Evolutionary conservation across 2,797 vertebrate species (phyloP).

Genomic region (Phoeniculus purpureus): DNA sequence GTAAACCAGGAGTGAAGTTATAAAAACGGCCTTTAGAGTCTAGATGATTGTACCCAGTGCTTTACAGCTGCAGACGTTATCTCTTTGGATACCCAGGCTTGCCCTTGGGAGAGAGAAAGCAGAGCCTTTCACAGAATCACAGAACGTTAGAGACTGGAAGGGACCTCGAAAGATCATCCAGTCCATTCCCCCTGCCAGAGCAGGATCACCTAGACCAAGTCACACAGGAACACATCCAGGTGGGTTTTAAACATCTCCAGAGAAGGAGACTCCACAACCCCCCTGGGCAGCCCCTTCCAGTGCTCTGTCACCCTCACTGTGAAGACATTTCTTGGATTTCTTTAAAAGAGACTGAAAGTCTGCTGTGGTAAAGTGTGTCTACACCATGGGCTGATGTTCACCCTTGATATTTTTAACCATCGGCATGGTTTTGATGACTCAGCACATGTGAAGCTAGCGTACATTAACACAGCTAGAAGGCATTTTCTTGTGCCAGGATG

Average conservation of each 20-base stretch:
- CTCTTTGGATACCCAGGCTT: conserved; percentile 40
- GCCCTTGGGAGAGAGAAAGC: conserved; percentile 57
- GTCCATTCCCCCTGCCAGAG: no score
- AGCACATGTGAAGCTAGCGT: conserved; percentile 37
- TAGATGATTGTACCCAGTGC: not conserved
- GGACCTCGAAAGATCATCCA: no score
- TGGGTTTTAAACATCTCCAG: no score
- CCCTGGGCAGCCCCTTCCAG: no score
- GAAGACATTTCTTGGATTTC: not conserved
- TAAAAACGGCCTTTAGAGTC: conserved; percentile 15
- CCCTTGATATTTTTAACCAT: conserved; percentile 32
- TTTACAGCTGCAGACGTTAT: conserved; percentile 4
- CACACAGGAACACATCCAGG: no score
- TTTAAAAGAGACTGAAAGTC: conserved; percentile 40
- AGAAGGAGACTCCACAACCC: no score
- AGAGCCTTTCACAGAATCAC: not conserved
- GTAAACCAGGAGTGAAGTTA: conserved; percentile 14
- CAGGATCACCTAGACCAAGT: no score
- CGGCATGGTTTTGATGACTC: conserved; percentile 42
- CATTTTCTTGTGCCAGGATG: not conserved
- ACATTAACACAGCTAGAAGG: not conserved
- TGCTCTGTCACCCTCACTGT: no score
- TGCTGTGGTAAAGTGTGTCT: not conserved
- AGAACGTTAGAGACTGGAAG: no score
- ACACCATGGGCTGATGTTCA: not conserved